Base-by-base conservation (phyloP, 2,797 vertebrate genomes). In the Ataeniobius toweri region DNA sequence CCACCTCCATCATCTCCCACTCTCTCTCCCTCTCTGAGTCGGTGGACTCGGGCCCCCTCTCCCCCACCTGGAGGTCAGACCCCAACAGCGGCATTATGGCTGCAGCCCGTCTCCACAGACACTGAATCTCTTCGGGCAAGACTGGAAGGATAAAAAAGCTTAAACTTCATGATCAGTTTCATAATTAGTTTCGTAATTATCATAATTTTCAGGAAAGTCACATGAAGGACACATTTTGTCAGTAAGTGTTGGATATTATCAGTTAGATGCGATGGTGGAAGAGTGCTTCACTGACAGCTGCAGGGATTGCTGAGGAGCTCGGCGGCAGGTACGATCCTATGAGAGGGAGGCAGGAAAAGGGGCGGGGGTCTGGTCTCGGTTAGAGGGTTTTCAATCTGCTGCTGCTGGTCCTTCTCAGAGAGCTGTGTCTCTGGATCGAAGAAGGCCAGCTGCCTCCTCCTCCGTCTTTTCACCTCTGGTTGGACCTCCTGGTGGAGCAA, bases 381-480 rank as follows among this genome's bases (percentile, higher is more conserved):
- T 51, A 65, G 73, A 3, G 76, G 82, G 77, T 94, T 13, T 2
- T 73, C 0, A 8, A 95, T 88, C 88, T 84, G 89, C 76, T 72
- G 48, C 85, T 88, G 86, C 84, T 89, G 84, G 80, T 26, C 83
- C 16, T 92, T 87, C 68, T 89, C 39, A 1, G 91, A 12, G 75
- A 96, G 74, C 91, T 95, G 95, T 0, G 93, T 95, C 44, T 91
- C 81, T 3, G 87, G 63, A 76, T 96, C 95, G 0, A 93, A 87
- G 86, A 96, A 96, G 77, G 91, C 48, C 73, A 96, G 91, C 89
- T 95, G 94, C 81, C 86, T 91, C 83, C 80, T 89, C 72, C 6
- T 89, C 76, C 4, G 84, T 28, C 22, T 22, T 55, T 0, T 36
- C 83, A 20, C 75, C 75, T 59, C 58, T n/a, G 84, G 18, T 31